Base-by-base conservation (phyloP, 2,113 vertebrate species). In the Actinemys pallida region DNA sequence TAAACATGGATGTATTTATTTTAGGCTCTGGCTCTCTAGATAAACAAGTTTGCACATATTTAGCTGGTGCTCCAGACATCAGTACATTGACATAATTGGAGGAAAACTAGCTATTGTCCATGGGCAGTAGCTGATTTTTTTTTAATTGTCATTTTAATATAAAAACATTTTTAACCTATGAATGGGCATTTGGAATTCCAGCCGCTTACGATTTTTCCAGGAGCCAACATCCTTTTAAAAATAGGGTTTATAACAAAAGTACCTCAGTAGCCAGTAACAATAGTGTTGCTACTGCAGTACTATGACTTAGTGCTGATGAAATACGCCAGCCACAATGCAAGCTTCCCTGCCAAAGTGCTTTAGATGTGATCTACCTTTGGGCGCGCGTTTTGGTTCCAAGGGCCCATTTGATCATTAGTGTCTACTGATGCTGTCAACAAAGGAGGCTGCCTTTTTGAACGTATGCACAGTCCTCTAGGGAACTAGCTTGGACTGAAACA, bases 361-460 rank as follows among this genome's bases (percentile, higher is more conserved):
- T 49, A 47, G 9, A 54, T 3, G 27, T 13, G 53, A 35, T 31
- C 57, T 42, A 0, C n/a, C 35, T 27, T 24, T 0, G 0, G 13
- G 49, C 42, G 2, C 75, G 25, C 39, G 6, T 22, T 45, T 25
- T 25, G 24, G 24, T 45, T 10, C 22, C 39, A 24, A 75, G 39
- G 69, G 22, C 20, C 72, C 72, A 45, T 76, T 45, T 42, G 39
- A 22, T 76, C 39, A 13, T 76, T 45, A 5, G 19, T 11, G 39
- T 45, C 72, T 45, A 10, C 39, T 76, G 22, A 45, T 76, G 2
- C 39, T 76, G 72, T 76, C 22, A 11, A 14, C 24, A 76, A 76
- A 76, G 5, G 72, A 45, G n/a, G 42, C 72, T 42, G n/a, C 72
- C 22, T 76, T 45, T 76, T 42, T 27, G 24, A 76, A 76, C 2